Evolutionary conservation across 1,140 invertebrate genomes (phyloP).

Genomic region (Octopus bimaculoides): DNA sequence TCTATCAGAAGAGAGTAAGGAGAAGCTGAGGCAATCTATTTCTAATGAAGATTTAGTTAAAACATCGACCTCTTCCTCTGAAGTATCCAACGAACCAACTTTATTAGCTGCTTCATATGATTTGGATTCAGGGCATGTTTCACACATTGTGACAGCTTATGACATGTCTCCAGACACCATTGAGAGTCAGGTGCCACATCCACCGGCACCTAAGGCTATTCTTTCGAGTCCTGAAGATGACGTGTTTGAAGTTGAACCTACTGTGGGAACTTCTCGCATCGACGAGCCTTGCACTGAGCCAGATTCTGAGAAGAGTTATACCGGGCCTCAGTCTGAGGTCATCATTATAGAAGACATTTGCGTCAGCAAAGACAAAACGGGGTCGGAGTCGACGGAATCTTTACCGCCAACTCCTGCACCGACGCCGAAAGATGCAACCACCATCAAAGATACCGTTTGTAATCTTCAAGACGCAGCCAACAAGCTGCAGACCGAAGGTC

Average conservation of each 20-base stretch:
- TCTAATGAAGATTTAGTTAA: conserved; percentile 52
- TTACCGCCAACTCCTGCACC: conserved; percentile 43
- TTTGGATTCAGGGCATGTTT: conserved; percentile 52
- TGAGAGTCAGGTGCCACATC: conserved; percentile 45
- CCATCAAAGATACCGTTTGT: conserved; percentile 25
- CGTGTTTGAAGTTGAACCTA: conserved; percentile 61
- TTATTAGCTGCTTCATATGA: conserved; percentile 55
- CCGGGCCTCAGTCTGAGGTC: conserved; percentile 10
- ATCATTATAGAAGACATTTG: conserved; percentile 18
- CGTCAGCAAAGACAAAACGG: conserved; percentile 17
- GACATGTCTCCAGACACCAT: conserved; percentile 55
- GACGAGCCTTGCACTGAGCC: conserved; percentile 8
- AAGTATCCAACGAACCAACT: conserved; percentile 50
- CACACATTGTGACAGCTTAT: conserved; percentile 51
- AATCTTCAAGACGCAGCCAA: conserved; percentile 37
- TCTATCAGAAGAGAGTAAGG: conserved; percentile 31
- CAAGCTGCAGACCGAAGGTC: conserved; percentile 22
- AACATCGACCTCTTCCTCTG: conserved; percentile 53
- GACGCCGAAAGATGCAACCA: conserved; percentile 32
- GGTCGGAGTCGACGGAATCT: conserved; percentile 27
- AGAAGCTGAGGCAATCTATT: conserved; percentile 30
- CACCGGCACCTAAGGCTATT: conserved; percentile 47
- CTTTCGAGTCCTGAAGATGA: conserved; percentile 58
- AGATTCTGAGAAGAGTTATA: neutral
- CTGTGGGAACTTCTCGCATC: conserved; percentile 29